Evolutionary conservation across 2,797 vertebrate genomes (phyloP).

Genomic region (Cheirogaleus major): DNA sequence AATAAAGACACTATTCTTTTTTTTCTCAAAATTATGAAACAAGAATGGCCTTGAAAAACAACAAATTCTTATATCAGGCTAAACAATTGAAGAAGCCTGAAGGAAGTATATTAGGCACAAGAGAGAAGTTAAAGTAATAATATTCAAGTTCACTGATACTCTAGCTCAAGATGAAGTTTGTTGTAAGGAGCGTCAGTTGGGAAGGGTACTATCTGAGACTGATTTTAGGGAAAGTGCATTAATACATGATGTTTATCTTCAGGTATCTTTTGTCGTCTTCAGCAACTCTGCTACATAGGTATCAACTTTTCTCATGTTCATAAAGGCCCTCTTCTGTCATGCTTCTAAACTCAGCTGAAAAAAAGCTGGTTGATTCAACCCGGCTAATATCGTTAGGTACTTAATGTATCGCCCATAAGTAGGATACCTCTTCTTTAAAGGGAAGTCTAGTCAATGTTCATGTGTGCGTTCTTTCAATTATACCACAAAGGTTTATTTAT

Average conservation of each 20-base stretch:
- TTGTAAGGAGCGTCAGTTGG: background rate
- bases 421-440: background rate
- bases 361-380: background rate
- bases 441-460: background rate
- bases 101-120: background rate
- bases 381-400: background rate
- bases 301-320: background rate
- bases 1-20: background rate
- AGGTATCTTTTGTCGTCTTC: background rate
- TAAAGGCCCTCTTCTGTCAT: background rate
- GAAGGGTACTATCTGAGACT: rapidly evolving
- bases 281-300: background rate
- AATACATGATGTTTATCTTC: background rate
- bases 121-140: background rate
- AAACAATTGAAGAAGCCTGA: background rate
- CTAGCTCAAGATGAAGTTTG: background rate
- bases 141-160: background rate
- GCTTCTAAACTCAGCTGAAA: background rate
- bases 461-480: background rate
- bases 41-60: background rate
- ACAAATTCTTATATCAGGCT: background rate
- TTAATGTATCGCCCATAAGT: background rate
- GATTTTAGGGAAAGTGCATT: background rate
- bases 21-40: background rate
- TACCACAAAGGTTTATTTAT: background rate